A percentile compares a stretch with the other conserved stretches of the same genome.
phyloP scores from a whole-genome alignment of 2,113 vertebrate species.

The Clupea harengus region DNA sequence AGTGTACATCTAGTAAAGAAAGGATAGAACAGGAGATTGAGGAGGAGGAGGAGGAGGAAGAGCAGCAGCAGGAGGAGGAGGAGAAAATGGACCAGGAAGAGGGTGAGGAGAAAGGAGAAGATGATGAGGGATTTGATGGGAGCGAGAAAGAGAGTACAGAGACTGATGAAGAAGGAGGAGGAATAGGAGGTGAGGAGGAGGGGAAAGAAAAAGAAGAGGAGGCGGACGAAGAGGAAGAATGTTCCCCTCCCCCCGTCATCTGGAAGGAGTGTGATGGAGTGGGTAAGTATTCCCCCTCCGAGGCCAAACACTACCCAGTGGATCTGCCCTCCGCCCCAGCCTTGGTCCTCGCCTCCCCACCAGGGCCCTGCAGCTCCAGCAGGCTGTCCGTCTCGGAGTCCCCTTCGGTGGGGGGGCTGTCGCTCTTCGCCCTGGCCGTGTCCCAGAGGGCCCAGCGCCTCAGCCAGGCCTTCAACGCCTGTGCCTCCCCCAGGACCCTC shows the following conservation, averaged over 20 bases:
- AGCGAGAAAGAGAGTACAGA: conserved; percentile 32
- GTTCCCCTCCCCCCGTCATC: background rate
- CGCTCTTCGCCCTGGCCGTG: conserved; percentile 42
- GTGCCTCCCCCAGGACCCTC: conserved; percentile 37
- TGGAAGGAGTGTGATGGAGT: background rate
- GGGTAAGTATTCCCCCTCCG: background rate
- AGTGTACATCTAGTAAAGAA: background rate
- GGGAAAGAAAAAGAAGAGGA: conserved; percentile 26
- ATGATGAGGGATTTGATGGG: conserved; percentile 39
- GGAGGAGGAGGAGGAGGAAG: background rate
- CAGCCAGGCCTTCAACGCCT: background rate
- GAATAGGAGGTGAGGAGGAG: conserved; percentile 7
- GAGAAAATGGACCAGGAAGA: conserved; percentile 3
- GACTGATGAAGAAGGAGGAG: background rate
- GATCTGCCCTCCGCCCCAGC: background rate
- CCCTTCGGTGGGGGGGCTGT: conserved; percentile 9
- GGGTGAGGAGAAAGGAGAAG: conserved; percentile 3
- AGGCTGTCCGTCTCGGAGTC: background rate
- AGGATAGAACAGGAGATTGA: background rate
- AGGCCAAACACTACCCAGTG: background rate
- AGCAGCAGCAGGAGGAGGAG: background rate
- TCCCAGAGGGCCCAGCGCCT: conserved; percentile 32
- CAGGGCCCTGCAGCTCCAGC: background rate
- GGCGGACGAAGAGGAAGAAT: background rate
- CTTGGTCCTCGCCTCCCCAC: no score